Evolutionary conservation across 2,797 vertebrate species (phyloP).

Genomic region (Danio jaintianensis): DNA sequence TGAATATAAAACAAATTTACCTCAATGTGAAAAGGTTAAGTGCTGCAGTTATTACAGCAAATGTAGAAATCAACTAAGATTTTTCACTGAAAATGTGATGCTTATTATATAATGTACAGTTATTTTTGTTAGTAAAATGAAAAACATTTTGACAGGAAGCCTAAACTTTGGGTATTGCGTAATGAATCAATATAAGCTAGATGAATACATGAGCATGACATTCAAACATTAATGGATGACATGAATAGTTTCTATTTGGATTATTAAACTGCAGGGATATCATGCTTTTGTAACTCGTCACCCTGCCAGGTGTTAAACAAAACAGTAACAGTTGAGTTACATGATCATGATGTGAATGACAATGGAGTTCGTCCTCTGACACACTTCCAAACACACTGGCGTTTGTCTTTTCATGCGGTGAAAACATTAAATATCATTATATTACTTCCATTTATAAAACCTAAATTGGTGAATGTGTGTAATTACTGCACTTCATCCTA

Average conservation of each 20-base stretch:
- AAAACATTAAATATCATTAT: not conserved
- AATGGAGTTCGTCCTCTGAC: conserved; percentile 5
- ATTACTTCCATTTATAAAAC: not conserved
- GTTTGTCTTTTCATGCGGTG: not conserved
- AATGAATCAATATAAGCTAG: not conserved
- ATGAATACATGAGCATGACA: not conserved
- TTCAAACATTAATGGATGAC: not conserved
- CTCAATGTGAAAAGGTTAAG: too few species aligned
- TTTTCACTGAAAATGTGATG: not conserved
- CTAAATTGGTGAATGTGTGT: not conserved
- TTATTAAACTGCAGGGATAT: not conserved
- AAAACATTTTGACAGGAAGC: not conserved
- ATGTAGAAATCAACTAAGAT: too few species aligned
- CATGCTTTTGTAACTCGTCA: conserved; percentile 20
- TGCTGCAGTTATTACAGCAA: too few species aligned
- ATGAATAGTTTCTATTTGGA: not conserved
- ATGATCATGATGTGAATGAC: conserved; percentile 1
- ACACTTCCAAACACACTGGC: conserved; percentile 10
- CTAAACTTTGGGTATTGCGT: not conserved
- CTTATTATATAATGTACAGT: not conserved
- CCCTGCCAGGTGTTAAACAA: not conserved
- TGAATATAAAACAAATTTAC: too few species aligned
- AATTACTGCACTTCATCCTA: not conserved
- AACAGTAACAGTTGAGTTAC: not conserved
- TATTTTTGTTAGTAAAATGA: not conserved